phyloP scores from a whole-genome alignment of 2,888 invertebrate species.

The Loripinus fragilis region DNA sequence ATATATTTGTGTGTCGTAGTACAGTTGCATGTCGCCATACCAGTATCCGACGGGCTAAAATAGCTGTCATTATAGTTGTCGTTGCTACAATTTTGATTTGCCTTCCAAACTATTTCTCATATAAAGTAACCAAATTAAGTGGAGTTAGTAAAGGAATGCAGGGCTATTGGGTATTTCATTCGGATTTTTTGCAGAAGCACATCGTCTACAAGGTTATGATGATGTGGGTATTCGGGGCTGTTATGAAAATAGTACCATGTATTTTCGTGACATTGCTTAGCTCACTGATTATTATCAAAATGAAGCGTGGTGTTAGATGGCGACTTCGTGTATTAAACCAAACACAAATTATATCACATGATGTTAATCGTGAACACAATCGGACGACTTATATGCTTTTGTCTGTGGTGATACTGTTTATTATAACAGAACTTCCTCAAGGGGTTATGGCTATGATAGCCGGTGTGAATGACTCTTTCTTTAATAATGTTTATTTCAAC shows the following conservation, averaged over 20 bases:
- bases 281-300: conserved; percentile 80
- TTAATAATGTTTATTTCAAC: conserved; percentile 85
- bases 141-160: conserved; percentile 16
- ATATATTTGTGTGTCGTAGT: conserved; percentile 84
- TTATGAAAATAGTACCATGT: conserved; percentile 95
- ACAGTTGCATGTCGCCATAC: conserved; percentile 78
- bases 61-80: conserved; percentile 78
- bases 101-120: conserved; percentile 80
- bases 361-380: conserved; percentile 84
- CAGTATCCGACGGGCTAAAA: conserved; percentile 72
- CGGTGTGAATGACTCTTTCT: conserved; percentile 85
- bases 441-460: conserved; percentile 89
- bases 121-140: conserved; percentile 61
- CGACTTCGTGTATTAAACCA: conserved; percentile 78
- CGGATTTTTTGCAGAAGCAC: conserved; percentile 66
- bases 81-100: conserved; percentile 77
- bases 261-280: conserved; percentile 90
- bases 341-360: conserved; percentile 77
- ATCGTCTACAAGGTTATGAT: conserved; percentile 85
- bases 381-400: conserved; percentile 95
- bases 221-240: conserved; percentile 96
- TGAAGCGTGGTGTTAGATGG: conserved; percentile 78
- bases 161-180: conserved; percentile 75
- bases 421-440: conserved; percentile 96
- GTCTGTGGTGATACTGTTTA: conserved; percentile 92